A percentile compares a stretch with the other conserved stretches of the same genome.
phyloP scores from a whole-genome alignment of 2,888 invertebrate species.

The Trilocha varians region DNA sequence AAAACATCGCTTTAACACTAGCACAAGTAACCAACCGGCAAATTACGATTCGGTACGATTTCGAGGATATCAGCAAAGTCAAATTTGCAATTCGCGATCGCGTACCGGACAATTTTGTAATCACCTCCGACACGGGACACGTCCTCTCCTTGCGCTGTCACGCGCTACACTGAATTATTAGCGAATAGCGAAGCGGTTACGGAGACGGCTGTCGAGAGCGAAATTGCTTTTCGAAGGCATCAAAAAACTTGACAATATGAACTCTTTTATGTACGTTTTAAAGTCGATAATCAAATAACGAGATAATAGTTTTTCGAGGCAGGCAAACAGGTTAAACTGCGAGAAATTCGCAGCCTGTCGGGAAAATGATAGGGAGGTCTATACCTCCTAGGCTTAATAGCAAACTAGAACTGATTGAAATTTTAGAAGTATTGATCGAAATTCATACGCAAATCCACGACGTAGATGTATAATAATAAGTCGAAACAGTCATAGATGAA shows the following conservation, averaged over 20 bases:
- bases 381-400: slow-evolving; percentile 40
- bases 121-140: slow-evolving; percentile 26
- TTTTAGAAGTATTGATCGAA: too few relatives aligned
- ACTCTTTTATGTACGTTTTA: slow-evolving; percentile 28
- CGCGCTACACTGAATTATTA: slow-evolving; percentile 63
- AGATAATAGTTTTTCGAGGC: slow-evolving; percentile 28
- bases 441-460: too few relatives aligned
- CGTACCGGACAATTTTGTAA: slow-evolving; percentile 15
- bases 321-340: slow-evolving; percentile 48
- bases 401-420: slow-evolving; percentile 4
- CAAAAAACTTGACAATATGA: slow-evolving; percentile 27
- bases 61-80: slow-evolving; percentile 14
- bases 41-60: neutral
- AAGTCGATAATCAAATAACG: slow-evolving; percentile 29
- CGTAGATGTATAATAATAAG: too few relatives aligned
- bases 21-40: slow-evolving; percentile 6
- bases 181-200: slow-evolving; percentile 28
- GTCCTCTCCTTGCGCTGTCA: slow-evolving; percentile 44
- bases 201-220: slow-evolving; percentile 50
- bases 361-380: slow-evolving; percentile 42
- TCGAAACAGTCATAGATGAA: too few relatives aligned
- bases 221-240: slow-evolving; percentile 52
- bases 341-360: slow-evolving; percentile 50
- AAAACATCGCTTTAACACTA: slow-evolving; percentile 11
- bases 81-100: slow-evolving; percentile 36